A percentile compares a stretch with the other conserved stretches of the same genome.
Conservation (phyloP, 1,140 invertebrate genomes). For the Ephestia elutella region DNA sequence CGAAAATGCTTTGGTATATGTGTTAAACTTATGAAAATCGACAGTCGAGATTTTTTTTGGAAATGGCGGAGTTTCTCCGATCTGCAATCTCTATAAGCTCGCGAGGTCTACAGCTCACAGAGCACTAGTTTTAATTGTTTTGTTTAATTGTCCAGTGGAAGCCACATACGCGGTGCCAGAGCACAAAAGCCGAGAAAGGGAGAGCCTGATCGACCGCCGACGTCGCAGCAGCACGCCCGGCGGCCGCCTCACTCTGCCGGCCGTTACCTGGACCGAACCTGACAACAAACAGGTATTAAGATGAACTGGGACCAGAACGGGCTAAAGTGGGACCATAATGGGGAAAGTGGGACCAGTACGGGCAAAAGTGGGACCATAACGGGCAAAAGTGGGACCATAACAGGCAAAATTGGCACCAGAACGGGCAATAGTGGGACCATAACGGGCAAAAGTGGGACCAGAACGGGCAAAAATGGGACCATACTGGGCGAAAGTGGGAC, state of each 20-base stretch:
- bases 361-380: slow-evolving; percentile 48
- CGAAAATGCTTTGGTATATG: too few species aligned
- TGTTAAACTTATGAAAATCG: too few species aligned
- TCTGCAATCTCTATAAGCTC: too few species aligned
- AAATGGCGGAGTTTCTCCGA: too few species aligned
- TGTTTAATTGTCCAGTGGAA: slow-evolving; percentile 38
- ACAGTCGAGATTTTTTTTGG: too few species aligned
- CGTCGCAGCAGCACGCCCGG: slow-evolving; percentile 56
- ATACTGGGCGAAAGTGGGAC: slow-evolving; percentile 55
- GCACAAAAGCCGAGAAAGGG: slow-evolving; percentile 51
- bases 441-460: slow-evolving; percentile 49
- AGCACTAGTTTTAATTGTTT: too few species aligned
- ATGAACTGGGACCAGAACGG: slow-evolving; percentile 57
- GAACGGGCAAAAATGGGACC: slow-evolving; percentile 40
- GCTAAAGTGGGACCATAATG: slow-evolving; percentile 41
- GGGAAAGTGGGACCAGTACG: slow-evolving; percentile 36
- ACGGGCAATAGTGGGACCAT: slow-evolving; percentile 44
- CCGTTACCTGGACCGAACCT: slow-evolving; percentile 41
- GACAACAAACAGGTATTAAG: not conserved
- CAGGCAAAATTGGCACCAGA: slow-evolving; percentile 39
- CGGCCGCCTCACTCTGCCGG: slow-evolving; percentile 46
- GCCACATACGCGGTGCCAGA: slow-evolving; percentile 65
- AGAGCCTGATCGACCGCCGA: slow-evolving; percentile 53
- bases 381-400: slow-evolving; percentile 56
- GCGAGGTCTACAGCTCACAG: too few species aligned